A percentile compares a stretch with the other conserved stretches of the same genome.
Conservation (phyloP, 2,113 vertebrate species). For the Microcebus lehilahytsara region DNA sequence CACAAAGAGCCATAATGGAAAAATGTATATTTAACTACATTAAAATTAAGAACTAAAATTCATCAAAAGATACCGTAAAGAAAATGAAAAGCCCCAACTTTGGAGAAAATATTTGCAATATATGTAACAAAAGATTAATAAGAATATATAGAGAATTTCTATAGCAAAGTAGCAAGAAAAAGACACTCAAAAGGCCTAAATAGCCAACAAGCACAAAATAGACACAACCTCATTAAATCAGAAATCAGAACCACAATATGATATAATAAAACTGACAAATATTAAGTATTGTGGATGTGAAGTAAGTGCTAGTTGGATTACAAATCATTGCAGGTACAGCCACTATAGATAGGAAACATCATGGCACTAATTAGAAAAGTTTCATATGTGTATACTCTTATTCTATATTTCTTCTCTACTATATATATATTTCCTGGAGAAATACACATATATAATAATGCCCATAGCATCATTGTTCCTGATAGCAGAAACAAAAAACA, state of each 20-base stretch:
- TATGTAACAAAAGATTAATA: not conserved
- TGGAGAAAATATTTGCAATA: not conserved
- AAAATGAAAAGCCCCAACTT: not conserved
- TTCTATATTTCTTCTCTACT: not conserved
- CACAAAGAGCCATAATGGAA: not conserved
- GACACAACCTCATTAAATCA: not conserved
- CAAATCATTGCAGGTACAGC: not conserved
- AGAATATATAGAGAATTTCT: not conserved
- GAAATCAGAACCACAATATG: not conserved
- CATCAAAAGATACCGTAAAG: not conserved
- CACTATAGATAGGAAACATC: not conserved
- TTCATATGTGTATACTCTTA: not conserved
- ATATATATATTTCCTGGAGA: not conserved
- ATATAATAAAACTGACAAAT: not conserved
- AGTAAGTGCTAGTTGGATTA: not conserved
- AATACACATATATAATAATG: not conserved
- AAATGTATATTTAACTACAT: not conserved
- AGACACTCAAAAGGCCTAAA: not conserved
- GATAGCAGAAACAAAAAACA: not conserved
- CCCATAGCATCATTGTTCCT: not conserved
- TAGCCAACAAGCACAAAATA: not conserved
- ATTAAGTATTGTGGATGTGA: not conserved
- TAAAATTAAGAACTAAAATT: conserved; percentile 5
- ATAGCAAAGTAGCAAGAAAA: not conserved
- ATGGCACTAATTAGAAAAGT: not conserved